Base-by-base conservation (phyloP, 2,888 invertebrate species). In the Bombyx huttoni region DNA sequence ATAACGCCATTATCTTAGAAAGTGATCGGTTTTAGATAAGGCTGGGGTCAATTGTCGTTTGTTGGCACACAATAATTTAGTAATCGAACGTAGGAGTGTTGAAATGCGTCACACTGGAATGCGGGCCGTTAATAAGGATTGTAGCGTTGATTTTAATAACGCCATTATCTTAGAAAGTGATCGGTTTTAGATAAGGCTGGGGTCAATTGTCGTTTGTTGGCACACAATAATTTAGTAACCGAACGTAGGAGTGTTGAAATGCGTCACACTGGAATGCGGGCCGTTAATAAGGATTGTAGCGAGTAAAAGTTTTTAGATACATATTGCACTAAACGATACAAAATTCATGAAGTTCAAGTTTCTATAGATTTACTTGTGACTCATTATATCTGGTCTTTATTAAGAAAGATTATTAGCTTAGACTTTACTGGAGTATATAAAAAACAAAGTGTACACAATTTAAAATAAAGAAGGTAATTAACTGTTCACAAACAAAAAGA, bases 91-190 rank as follows among this genome's bases (percentile, higher is more conserved):
- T 12, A 40, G 9, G 40, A 40, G 40, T 40, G 40, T 40, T 40
- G 40, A 12, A 12, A 40, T 24, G 40, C 40, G 40, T 40, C 40
- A 40, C 24, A 24, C 24, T 1, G 40, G 40, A 8, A 40, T 40
- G 9, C 12, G 40, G 7, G 24, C 24, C 24, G 24, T 24, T 5
- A 24, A 24, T 5, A 24, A 24, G 24, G 24, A 1, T 24, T 40
- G 40, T 40, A 40, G 40, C 40, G 8, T n/a, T n/a, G n/a, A n/a
- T n/a, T n/a, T n/a, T n/a, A n/a, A n/a, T n/a, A n/a, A n/a, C n/a
- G n/a, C 47, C 34, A 51, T 51, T 47, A 51, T 47, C 47, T 47
- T 51, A 51, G 50, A 51, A 51, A 51, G 50, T 50, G 9, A 49
- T 34, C 45, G 33, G 40, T 40, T 10, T 10, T 40, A 40, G 40